phyloP scores from a whole-genome alignment of 1,140 invertebrate genomes.

The Amphibalanus amphitrite region DNA sequence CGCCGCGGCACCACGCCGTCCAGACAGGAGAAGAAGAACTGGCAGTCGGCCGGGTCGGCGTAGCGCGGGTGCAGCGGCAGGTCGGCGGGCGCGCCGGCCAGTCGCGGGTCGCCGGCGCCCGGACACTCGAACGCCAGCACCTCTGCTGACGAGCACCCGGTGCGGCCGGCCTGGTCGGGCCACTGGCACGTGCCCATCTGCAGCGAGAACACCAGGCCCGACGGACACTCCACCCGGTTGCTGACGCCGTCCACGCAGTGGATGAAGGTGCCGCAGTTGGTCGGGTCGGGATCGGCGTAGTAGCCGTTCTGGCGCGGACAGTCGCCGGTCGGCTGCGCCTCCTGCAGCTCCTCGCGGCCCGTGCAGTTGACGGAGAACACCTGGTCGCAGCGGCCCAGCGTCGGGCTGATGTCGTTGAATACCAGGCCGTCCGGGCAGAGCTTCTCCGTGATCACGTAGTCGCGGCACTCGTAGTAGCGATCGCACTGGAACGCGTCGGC shows the following conservation, averaged over 20 bases:
- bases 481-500: no score
- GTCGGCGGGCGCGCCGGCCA: neutral
- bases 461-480: conserved; percentile 54
- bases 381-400: conserved; percentile 75
- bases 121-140: neutral
- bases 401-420: conserved; percentile 61
- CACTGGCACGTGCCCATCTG: no score
- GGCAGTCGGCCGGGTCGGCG: conserved; percentile 67
- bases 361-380: conserved; percentile 53
- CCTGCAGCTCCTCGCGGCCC: conserved; percentile 53
- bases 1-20: no score
- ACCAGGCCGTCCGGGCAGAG: conserved; percentile 68
- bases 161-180: conserved; percentile 52
- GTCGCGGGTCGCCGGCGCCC: neutral
- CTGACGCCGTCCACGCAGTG: conserved; percentile 73
- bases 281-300: conserved; percentile 63
- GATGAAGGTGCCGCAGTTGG: conserved; percentile 66
- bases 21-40: no score
- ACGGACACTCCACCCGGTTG: conserved; percentile 59
- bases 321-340: neutral
- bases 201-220: conserved; percentile 71
- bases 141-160: neutral
- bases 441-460: conserved; percentile 44
- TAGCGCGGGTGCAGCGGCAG: conserved; percentile 51
- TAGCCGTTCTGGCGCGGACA: conserved; percentile 72